A percentile compares a stretch with the other conserved stretches of the same genome.
Conservation (phyloP, 2,113 vertebrate species). For the Okapia johnstoni region DNA sequence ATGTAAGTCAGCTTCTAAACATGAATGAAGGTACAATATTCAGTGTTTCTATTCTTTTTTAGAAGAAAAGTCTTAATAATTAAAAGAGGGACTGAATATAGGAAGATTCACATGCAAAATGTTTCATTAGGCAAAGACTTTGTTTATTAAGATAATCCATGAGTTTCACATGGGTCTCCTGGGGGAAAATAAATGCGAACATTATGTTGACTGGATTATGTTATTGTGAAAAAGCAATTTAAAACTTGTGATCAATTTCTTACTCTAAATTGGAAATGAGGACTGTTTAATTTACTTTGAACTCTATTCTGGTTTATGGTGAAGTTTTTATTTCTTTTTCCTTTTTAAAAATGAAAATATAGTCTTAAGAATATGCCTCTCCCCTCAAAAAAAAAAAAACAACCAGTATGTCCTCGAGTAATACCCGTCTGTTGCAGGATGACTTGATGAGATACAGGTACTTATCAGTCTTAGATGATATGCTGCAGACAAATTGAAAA, state of each 20-base stretch:
- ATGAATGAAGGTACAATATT: neutral
- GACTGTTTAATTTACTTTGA: constrained; percentile 14
- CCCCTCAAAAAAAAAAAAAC: neutral
- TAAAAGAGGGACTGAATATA: neutral
- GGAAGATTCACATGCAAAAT: neutral
- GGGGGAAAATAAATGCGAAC: neutral
- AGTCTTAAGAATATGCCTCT: neutral
- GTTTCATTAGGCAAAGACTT: neutral
- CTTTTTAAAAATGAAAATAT: neutral
- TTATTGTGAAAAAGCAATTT: constrained; percentile 3
- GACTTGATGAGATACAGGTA: neutral
- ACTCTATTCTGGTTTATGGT: neutral
- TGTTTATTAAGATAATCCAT: neutral
- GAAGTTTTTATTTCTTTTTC: neutral
- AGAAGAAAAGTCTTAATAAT: neutral
- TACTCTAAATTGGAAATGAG: neutral
- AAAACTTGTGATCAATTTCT: neutral
- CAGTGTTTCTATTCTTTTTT: neutral
- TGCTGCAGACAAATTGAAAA: neutral
- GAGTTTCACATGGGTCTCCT: neutral
- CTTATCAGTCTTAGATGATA: neutral
- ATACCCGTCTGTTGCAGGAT: neutral
- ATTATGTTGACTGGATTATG: neutral
- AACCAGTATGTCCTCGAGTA: neutral
- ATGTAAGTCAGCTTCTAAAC: neutral